Evolutionary conservation across 2,888 invertebrate genomes (phyloP).

Genomic region (Bruchidius siliquastri): DNA sequence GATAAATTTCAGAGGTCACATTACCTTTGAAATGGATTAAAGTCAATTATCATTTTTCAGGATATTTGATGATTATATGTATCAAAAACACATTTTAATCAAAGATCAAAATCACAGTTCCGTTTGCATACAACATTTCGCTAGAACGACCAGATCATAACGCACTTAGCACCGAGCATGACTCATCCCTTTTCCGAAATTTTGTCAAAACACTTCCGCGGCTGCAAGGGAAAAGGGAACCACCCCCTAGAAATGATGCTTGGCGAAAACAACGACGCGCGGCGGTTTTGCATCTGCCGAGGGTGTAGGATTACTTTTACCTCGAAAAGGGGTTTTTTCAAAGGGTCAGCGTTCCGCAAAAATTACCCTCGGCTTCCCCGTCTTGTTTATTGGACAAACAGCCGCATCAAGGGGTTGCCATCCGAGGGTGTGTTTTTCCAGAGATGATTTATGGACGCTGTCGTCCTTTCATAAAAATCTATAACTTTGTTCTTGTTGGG

Average conservation of each 20-base stretch:
- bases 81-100: no score
- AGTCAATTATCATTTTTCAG: no score
- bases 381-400: not conserved
- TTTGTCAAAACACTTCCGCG: not conserved
- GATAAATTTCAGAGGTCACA: no score
- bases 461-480: not conserved
- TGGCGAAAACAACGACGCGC: slow-evolving; percentile 10
- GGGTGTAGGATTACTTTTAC: slow-evolving; percentile 36
- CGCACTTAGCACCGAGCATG: not conserved
- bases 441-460: not conserved
- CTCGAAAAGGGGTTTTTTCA: slow-evolving; percentile 22
- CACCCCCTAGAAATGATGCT: slow-evolving; percentile 5
- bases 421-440: not conserved
- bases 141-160: slow-evolving; percentile 9
- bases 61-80: no score
- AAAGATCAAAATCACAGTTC: no score
- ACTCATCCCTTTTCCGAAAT: not conserved
- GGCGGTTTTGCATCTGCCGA: slow-evolving; percentile 26
- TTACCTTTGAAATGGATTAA: no score
- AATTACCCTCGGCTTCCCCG: slow-evolving; percentile 11
- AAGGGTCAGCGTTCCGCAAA: slow-evolving; percentile 21
- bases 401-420: not conserved
- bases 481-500: not conserved
- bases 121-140: no score
- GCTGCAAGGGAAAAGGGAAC: not conserved